Base-by-base conservation (phyloP, 2,113 vertebrate genomes). In the Tinamus guttatus region DNA sequence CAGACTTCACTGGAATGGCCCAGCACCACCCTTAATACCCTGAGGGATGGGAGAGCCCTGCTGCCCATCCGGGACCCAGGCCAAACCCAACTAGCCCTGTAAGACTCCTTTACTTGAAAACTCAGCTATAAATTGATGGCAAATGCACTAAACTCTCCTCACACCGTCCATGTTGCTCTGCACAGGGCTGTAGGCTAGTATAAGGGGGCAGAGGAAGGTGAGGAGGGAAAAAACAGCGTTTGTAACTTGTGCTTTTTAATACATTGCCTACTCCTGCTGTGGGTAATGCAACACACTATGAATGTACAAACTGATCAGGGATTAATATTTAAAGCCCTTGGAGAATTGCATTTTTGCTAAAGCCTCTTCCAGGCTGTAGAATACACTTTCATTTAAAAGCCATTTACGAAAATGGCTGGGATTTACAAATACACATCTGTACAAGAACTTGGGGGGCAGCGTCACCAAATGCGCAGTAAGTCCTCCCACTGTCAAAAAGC, bases 191-290 rank as follows among this genome's bases (percentile, higher is more conserved):
- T n/a, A 41, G 47, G 27, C 27, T 60, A 30, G 52, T 45, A 27
- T 0, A 2, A 8, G 5, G 25, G 9, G 79, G 28, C 5, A 54
- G 49, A 73, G 16, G 8, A 69, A 41, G 13, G 21, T 1, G 0
- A 1, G 11, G 15, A 1, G 2, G 5, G 17, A 20, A 60, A 19
- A 19, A 74, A 81, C 34, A 63, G 21, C 0, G 2, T 5, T 41
- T 9, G 30, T 30, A 62, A 40, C 59, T 43, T 81, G 40, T 56
- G 40, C 5, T 87, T 73, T 41, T 77, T 52, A 62, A 65, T 34
- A 58, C 25, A 30, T 25, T 7, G 16, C 12, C 28, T 52, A 16
- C 54, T 80, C 30, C 41, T 59, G 49, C 43, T 56, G 34, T 28
- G 71, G n/a, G 36, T 52, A 78, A 65, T 1, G 1, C 19, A 64